A percentile compares a stretch with the other conserved stretches of the same genome.
These are phyloP conservation scores for Coptotermes formosanus DNA, from an alignment of 1,140 invertebrate species.

Conservation along the genomic window DNA sequence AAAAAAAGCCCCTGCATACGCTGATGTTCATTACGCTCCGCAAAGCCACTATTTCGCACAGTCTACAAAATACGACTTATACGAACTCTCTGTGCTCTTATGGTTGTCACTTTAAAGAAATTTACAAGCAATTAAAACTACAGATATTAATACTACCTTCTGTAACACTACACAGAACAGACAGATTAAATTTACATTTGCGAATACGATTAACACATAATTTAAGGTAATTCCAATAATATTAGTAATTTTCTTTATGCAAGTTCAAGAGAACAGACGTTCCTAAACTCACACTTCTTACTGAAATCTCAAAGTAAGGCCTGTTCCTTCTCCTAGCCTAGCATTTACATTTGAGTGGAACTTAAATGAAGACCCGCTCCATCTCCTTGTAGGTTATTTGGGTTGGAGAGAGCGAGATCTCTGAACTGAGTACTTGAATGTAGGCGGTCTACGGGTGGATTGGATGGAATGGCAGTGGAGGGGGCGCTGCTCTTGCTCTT, in stretches of 20 bases:
- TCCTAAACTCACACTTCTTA: background rate
- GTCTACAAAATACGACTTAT: no score
- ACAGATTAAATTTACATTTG: no score
- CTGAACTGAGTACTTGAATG: background rate
- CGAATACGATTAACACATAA: no score
- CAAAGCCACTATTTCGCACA: no score
- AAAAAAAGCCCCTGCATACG: no score
- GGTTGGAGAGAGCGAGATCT: background rate
- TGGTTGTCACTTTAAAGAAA: no score
- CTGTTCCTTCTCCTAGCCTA: background rate
- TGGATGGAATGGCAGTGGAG: background rate
- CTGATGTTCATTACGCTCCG: no score
- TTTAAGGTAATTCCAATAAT: background rate
- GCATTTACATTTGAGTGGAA: constrained; percentile 23
- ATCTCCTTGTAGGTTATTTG: constrained; percentile 5
- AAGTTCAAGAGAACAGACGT: background rate
- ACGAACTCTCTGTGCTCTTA: no score
- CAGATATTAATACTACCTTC: no score
- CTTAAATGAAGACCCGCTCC: constrained; percentile 24
- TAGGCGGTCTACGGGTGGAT: background rate
- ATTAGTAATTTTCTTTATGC: background rate
- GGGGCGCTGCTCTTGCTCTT: background rate
- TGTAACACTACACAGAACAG: no score
- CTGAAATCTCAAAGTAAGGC: background rate
- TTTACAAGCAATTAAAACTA: no score